A percentile compares a stretch with the other conserved stretches of the same genome.
Evolutionary conservation across 30 jellyfish, hydroid and myxozoan species (phyloP).

Genomic region (Aurelia aurita complex sp. Pacific): DNA sequence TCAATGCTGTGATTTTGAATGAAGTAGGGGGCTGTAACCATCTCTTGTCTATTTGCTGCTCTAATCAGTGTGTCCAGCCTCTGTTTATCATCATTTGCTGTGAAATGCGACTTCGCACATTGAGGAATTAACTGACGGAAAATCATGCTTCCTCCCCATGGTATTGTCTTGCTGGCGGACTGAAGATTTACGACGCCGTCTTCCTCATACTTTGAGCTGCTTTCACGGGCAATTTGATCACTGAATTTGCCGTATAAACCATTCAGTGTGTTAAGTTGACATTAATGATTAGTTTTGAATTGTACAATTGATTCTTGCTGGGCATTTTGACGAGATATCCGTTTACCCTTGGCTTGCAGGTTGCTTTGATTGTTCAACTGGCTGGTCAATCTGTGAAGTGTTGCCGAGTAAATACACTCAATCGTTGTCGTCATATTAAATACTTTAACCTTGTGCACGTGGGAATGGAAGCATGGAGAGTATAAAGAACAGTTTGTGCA

Average conservation of each 20-base stretch:
- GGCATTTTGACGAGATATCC: conserved; percentile 45
- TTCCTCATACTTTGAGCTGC: too few relatives aligned
- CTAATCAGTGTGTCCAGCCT: too few relatives aligned
- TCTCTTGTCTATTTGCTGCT: too few relatives aligned
- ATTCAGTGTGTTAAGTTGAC: not conserved
- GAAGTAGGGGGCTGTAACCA: not conserved
- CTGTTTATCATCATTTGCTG: too few relatives aligned
- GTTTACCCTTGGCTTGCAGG: conserved; percentile 77
- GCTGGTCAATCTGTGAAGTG: conserved; percentile 71
- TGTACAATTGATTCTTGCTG: too few relatives aligned
- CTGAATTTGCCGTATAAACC: too few relatives aligned
- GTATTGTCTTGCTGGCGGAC: conserved; percentile 27
- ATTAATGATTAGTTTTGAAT: not conserved
- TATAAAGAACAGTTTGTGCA: not conserved
- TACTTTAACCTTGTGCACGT: conserved; percentile 22
- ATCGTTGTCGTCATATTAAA: conserved; percentile 45
- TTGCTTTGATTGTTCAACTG: conserved; percentile 81
- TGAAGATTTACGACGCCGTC: conserved; percentile 17
- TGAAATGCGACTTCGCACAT: too few relatives aligned
- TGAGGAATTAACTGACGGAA: not conserved
- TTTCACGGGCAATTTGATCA: too few relatives aligned
- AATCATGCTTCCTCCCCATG: conserved; percentile 31
- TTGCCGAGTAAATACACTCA: conserved; percentile 36
- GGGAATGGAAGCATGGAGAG: conserved; percentile 7
- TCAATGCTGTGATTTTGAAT: not conserved